phyloP scores from a whole-genome alignment of 2,113 vertebrate genomes.

The Laterallus jamaicensis region DNA sequence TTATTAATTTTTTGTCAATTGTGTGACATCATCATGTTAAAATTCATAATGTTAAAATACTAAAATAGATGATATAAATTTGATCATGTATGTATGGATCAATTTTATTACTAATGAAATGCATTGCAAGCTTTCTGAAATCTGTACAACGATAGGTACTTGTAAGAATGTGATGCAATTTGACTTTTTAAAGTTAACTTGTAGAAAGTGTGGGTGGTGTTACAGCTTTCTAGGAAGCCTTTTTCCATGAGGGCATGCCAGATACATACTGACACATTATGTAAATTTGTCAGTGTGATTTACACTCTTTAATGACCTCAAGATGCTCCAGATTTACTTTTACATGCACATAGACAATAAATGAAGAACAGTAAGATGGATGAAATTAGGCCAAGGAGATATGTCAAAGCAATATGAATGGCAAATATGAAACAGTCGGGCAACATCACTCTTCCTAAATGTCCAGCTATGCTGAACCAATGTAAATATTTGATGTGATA shows the following conservation, averaged over 20 bases:
- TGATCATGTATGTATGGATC: neutral
- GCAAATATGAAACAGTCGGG: conserved; percentile 19
- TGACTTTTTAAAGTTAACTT: neutral
- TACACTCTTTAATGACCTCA: conserved; percentile 42
- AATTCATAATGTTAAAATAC: neutral
- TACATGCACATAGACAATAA: neutral
- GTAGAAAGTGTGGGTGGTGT: neutral
- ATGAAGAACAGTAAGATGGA: neutral
- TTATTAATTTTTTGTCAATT: neutral
- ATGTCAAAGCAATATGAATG: conserved; percentile 24
- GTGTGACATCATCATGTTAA: neutral
- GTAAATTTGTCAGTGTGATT: conserved; percentile 42
- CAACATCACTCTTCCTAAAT: neutral
- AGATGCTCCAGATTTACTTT: conserved; percentile 22
- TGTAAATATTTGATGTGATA: conserved; percentile 33
- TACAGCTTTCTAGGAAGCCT: neutral
- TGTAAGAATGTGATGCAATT: neutral
- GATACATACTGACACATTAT: neutral
- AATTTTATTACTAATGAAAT: neutral
- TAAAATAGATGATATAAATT: neutral
- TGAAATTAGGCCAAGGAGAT: conserved; percentile 52
- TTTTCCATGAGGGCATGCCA: neutral
- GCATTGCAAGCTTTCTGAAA: neutral
- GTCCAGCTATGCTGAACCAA: neutral
- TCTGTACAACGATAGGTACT: neutral